Conservation (phyloP, 2,888 invertebrate genomes). For the Colostygia pectinataria region DNA sequence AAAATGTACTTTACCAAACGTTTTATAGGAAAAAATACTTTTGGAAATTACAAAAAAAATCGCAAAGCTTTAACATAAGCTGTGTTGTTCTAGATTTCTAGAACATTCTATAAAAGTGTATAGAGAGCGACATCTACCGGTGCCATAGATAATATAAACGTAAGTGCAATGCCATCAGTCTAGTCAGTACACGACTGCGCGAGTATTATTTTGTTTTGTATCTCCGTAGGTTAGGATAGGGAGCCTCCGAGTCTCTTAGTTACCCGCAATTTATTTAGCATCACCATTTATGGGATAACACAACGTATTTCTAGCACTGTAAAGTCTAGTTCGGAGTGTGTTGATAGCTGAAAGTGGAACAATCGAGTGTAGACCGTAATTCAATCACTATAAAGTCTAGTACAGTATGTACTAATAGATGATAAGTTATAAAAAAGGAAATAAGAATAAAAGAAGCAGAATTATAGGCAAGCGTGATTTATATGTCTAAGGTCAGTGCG, state of each 20-base stretch:
- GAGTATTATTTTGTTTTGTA: constrained; percentile 24
- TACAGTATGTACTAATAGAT: neutral
- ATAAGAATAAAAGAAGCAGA: no score
- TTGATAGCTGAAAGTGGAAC: neutral
- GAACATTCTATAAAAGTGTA: neutral
- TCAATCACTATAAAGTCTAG: neutral
- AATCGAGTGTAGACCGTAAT: neutral
- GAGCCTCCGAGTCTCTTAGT: constrained; percentile 24
- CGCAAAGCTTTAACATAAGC: constrained; percentile 1
- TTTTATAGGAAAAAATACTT: constrained; percentile 17
- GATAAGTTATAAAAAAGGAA: no score
- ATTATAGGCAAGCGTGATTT: no score
- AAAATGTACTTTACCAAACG: neutral
- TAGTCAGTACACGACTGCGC: constrained; percentile 30
- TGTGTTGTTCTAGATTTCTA: neutral
- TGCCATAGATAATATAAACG: constrained; percentile 10
- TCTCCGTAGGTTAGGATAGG: constrained; percentile 24
- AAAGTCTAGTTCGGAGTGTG: constrained; percentile 1
- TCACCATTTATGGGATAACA: neutral
- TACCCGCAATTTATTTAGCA: constrained; percentile 10
- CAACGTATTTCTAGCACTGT: neutral
- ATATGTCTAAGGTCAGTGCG: no score
- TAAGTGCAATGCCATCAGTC: constrained; percentile 31
- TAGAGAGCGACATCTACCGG: constrained; percentile 11
- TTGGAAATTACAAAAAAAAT: constrained; percentile 17